These are phyloP conservation scores for Diaprepes abbreviatus DNA, from an alignment of 2,888 invertebrate species.

Conservation along the genomic window DNA sequence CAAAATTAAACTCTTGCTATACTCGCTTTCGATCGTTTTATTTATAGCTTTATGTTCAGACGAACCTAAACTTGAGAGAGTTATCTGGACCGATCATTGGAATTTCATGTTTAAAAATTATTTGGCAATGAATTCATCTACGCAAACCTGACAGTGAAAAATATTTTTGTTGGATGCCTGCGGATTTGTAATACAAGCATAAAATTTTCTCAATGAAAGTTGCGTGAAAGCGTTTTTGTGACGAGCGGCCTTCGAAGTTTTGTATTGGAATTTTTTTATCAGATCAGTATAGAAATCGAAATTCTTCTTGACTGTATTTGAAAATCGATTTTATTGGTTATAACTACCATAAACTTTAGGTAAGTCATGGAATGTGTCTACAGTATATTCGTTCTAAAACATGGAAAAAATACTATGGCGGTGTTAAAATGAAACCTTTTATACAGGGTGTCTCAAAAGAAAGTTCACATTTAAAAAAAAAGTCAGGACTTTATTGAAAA, in stretches of 20 bases:
- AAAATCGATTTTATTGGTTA: too few relatives aligned
- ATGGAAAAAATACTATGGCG: too few relatives aligned
- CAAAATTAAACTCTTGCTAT: constrained; percentile 5
- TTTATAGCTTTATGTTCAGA: constrained; percentile 29
- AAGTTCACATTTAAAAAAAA: too few relatives aligned
- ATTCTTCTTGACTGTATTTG: not conserved
- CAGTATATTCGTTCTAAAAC: too few relatives aligned
- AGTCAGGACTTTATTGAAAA: too few relatives aligned
- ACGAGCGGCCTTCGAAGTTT: not conserved
- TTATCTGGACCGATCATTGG: constrained; percentile 38
- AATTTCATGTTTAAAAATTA: constrained; percentile 48
- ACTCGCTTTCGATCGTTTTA: constrained; percentile 23
- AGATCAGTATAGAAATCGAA: not conserved
- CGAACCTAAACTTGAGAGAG: constrained; percentile 24
- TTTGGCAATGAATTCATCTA: constrained; percentile 50
- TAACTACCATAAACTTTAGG: too few relatives aligned
- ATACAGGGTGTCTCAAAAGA: too few relatives aligned
- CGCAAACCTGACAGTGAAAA: constrained; percentile 53
- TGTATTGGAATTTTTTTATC: not conserved
- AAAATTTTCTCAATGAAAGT: constrained; percentile 33
- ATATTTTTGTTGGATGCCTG: constrained; percentile 26
- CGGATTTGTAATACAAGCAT: constrained; percentile 17
- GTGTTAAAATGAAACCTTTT: too few relatives aligned
- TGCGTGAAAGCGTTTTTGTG: constrained; percentile 26
- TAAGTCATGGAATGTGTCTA: too few relatives aligned